Percentiles rank a stretch among this genome's conserved stretches.
Evolutionary conservation across 1,140 invertebrate species (phyloP).

Genomic region (Drosophila repletoides): DNA sequence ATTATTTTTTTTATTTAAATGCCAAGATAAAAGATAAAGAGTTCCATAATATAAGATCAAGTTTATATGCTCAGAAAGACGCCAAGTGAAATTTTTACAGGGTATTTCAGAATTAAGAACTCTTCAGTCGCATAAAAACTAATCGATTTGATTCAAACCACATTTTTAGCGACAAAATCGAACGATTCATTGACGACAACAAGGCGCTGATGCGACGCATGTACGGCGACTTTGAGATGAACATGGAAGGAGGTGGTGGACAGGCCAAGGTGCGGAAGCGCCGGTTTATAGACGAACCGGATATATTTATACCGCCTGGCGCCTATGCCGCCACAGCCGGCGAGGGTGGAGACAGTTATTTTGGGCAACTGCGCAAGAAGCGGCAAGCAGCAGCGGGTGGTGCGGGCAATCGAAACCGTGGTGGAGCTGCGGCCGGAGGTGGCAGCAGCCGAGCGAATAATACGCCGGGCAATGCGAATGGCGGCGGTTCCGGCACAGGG

Average conservation of each 20-base stretch:
- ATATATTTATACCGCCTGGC: conserved; percentile 82
- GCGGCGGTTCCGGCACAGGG: conserved; percentile 84
- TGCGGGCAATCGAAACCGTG: conserved; percentile 50
- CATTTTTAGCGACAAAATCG: conserved; percentile 90
- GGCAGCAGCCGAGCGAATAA: conserved; percentile 35
- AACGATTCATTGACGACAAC: conserved; percentile 95
- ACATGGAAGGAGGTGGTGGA: conserved; percentile 79
- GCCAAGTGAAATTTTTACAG: too few species aligned
- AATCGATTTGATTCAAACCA: neutral
- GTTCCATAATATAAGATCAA: too few species aligned
- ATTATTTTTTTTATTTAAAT: too few species aligned
- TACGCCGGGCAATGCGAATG: conserved; percentile 38
- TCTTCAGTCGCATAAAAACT: too few species aligned
- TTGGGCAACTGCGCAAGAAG: conserved; percentile 83
- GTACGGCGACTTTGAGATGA: conserved; percentile 93
- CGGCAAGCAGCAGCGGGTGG: conserved; percentile 83
- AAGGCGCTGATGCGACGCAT: conserved; percentile 95
- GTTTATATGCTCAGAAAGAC: too few species aligned
- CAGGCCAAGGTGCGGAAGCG: conserved; percentile 83
- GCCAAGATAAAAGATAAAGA: too few species aligned
- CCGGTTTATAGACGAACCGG: conserved; percentile 84
- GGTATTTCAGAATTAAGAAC: too few species aligned
- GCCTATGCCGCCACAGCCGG: conserved; percentile 66
- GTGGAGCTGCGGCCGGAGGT: conserved; percentile 8
- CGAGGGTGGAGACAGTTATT: conserved; percentile 83